These are phyloP conservation scores for Heliconius sara DNA, from an alignment of 2,888 invertebrate species.

Conservation along the genomic window DNA sequence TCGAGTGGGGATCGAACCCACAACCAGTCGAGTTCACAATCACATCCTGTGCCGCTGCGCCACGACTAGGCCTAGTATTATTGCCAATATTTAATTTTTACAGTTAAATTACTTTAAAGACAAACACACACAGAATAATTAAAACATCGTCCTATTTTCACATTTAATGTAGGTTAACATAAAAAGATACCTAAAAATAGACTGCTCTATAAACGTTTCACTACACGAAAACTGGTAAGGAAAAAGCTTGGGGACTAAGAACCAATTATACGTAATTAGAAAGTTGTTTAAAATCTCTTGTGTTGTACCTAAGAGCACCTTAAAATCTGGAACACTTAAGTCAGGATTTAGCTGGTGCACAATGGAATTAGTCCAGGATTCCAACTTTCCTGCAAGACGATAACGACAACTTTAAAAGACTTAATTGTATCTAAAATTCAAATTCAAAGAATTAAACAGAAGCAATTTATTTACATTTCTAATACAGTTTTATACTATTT, in stretches of 20 bases:
- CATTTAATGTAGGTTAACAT: background rate
- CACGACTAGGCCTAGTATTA: background rate
- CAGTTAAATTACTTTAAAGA: background rate
- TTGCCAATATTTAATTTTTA: background rate
- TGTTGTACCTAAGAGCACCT: constrained; percentile 43
- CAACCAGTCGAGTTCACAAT: background rate
- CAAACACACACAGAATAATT: background rate
- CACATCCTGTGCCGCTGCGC: background rate
- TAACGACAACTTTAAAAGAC: constrained; percentile 42
- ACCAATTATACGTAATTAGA: constrained; percentile 45
- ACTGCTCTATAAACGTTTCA: constrained; percentile 14
- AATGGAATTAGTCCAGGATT: constrained; percentile 45
- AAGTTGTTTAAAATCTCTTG: constrained; percentile 42
- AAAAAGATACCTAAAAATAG: constrained; percentile 16
- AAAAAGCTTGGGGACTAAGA: constrained; percentile 27
- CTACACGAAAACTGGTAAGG: constrained; percentile 18
- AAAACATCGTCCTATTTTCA: background rate
- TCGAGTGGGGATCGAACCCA: background rate
- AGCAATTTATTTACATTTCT: constrained; percentile 33
- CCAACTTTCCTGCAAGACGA: constrained; percentile 43
- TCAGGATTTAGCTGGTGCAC: constrained; percentile 39
- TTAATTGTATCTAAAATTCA: constrained; percentile 43
- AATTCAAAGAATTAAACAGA: constrained; percentile 34
- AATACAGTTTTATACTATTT: constrained; percentile 25
- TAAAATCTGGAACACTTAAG: constrained; percentile 43